Evolutionary conservation across 2,797 vertebrate genomes (phyloP).

Genomic region (Aselliscus stoliczkanus): DNA sequence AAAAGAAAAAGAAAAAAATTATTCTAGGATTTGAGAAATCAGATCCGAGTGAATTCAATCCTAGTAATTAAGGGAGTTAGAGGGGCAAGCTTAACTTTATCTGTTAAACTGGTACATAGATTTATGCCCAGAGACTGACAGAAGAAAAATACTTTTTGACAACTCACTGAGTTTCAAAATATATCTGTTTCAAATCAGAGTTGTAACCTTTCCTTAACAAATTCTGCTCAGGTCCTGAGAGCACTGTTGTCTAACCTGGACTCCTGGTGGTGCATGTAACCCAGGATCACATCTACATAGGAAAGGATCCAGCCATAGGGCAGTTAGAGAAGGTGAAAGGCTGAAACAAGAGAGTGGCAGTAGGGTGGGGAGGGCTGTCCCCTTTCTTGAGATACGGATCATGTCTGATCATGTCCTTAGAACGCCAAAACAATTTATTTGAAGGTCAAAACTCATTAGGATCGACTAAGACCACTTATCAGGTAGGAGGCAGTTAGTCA

Average conservation of each 20-base stretch:
- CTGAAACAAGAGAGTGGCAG: fast-evolving
- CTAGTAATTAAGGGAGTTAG: background rate
- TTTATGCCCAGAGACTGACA: background rate
- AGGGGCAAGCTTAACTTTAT: fast-evolving
- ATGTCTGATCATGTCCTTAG: background rate
- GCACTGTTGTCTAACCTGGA: background rate
- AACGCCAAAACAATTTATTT: background rate
- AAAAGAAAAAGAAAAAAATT: background rate
- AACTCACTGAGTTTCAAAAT: background rate
- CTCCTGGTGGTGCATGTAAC: fast-evolving
- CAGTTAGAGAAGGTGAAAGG: fast-evolving
- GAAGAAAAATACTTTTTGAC: background rate
- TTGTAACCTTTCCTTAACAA: background rate
- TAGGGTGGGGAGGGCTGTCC: fast-evolving
- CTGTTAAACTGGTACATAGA: background rate
- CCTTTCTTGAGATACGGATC: background rate
- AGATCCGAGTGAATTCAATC: background rate
- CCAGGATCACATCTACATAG: fast-evolving
- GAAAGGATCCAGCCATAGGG: background rate
- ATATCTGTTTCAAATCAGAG: no score
- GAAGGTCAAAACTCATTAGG: background rate
- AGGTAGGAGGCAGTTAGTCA: background rate
- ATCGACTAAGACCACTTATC: background rate
- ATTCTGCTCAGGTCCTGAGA: background rate
- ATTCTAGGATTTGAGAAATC: background rate